These are phyloP conservation scores for Promerops cafer DNA, from an alignment of 2,113 vertebrate species.

Conservation along the genomic window DNA sequence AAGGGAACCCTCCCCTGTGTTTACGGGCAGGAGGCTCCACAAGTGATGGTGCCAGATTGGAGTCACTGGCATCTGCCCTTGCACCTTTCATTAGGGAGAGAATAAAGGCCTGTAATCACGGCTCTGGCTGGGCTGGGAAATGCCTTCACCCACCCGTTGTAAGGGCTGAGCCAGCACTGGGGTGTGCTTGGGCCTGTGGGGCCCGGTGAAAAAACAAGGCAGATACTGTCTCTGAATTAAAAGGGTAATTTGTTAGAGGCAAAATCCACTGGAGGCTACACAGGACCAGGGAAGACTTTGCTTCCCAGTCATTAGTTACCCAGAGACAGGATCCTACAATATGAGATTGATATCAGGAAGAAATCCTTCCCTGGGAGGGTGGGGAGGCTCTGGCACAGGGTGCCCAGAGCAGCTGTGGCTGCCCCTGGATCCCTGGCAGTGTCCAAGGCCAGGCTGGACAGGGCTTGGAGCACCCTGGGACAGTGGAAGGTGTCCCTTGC, in stretches of 20 bases:
- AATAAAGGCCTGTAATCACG: background rate
- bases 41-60: background rate
- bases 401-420: background rate
- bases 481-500: background rate
- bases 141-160: background rate
- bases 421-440: background rate
- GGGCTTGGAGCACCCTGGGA: background rate
- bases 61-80: background rate
- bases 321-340: background rate
- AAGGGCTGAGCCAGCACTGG: background rate
- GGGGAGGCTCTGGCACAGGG: background rate
- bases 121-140: background rate
- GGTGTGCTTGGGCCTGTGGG: background rate
- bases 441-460: accelerated
- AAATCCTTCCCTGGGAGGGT: background rate
- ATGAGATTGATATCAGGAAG: background rate
- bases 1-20: background rate
- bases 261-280: background rate
- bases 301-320: background rate
- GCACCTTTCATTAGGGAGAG: background rate
- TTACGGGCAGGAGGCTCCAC: background rate
- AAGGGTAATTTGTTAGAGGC: background rate
- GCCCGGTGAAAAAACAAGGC: background rate
- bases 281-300: background rate
- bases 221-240: background rate